These are phyloP conservation scores for Folsomia manolachei DNA, from an alignment of 2,888 invertebrate genomes.

Conservation along the genomic window DNA sequence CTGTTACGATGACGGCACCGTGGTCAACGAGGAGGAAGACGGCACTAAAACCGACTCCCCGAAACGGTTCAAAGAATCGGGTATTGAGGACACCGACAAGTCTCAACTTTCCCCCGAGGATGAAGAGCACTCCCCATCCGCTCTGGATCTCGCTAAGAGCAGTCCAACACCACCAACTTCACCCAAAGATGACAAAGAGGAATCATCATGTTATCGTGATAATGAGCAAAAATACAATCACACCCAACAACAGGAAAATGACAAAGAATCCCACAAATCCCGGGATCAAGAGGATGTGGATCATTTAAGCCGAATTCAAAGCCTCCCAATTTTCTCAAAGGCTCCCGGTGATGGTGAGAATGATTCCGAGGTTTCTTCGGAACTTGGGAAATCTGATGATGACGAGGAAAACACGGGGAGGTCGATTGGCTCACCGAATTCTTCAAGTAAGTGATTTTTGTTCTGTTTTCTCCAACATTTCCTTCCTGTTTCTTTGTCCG, in stretches of 20 bases:
- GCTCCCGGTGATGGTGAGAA: background rate
- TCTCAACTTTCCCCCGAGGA: constrained; percentile 6
- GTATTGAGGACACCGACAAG: background rate
- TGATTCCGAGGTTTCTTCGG: constrained; percentile 24
- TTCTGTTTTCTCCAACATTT: background rate
- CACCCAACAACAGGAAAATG: constrained; percentile 46
- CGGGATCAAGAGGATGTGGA: constrained; percentile 28
- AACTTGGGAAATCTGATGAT: constrained; percentile 28
- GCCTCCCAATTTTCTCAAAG: constrained; percentile 12
- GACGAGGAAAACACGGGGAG: constrained; percentile 50
- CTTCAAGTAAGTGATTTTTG: constrained; percentile 28
- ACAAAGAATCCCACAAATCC: constrained; percentile 24
- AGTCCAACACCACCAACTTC: background rate
- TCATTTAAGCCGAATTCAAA: constrained; percentile 33
- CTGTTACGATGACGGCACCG: constrained; percentile 50
- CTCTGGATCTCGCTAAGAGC: background rate
- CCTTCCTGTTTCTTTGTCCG: constrained; percentile 21
- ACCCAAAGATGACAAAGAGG: background rate
- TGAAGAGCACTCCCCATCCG: background rate
- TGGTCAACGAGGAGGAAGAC: constrained; percentile 28
- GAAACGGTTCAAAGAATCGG: constrained; percentile 10
- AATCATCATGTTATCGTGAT: constrained; percentile 35
- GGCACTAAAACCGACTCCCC: background rate
- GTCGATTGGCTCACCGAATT: constrained; percentile 50
- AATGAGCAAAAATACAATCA: constrained; percentile 52